Evolutionary conservation across 2,888 invertebrate species (phyloP), one percentile per base, ranked within the genome.

Genomic region (Aethes cnicana): DNA sequence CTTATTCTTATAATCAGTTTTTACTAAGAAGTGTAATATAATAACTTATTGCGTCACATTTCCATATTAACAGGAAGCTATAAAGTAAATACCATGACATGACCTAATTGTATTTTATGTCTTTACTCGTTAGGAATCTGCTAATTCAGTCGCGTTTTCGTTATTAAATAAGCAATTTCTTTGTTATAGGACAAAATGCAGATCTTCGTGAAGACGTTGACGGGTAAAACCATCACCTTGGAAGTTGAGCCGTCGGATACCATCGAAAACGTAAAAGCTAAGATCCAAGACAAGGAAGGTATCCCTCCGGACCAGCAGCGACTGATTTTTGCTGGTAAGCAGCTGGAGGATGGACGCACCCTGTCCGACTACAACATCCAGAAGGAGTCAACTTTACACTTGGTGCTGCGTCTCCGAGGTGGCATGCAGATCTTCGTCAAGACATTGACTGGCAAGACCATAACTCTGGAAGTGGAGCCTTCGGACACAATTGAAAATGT

Each of bases 401-500:
- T 92, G 58, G 91, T 92, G 2, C 69, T 92, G 35, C 84, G 92
- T 60, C 84, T 93, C 90, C 80, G 93, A 54, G 93, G 93, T 63
- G 93, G 93, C 62, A 93, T 94, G 81, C 59, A 59, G 47, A 59
- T 59, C 37, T 92, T 91, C 62, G 91, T 91, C 4, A 91, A 91
- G 66, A 91, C 91, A 1, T 64, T 91, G 23, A 91, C 91, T 26
- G 91, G 91, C 7, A 92, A 92, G 67, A 92, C 91, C 36, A 91
- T 91, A 65, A 90, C 91, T 1, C 57, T 91, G 3, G 91, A 91
- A 68, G 90, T 91, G 1, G 92, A 93, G 65, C 85, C 92, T 1
- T 91, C 92, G 1, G 92, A 93, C 61, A 91, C 92, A 0, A 93
- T 93, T 60, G 92, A 93, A 66, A 92, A 93, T 71, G 92, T 93